Percentiles rank a stretch among this genome's conserved stretches.
Conservation (phyloP, 2,797 vertebrate genomes). For the Melanogrammus aeglefinus region DNA sequence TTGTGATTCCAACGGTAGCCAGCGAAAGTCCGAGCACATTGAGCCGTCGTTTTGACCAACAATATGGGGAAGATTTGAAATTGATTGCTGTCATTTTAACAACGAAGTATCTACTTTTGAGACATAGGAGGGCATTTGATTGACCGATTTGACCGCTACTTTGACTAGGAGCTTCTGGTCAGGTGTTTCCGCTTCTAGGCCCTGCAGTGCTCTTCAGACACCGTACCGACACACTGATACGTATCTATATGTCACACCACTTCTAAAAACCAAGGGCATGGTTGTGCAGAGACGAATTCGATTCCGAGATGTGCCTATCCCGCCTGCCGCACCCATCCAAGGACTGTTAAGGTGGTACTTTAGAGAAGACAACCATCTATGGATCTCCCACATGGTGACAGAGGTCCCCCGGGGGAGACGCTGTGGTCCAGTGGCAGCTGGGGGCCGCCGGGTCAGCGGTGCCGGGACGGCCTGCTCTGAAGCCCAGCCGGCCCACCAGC, state of each 20-base stretch:
- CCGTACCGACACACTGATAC: neutral
- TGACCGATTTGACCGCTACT: too few relatives aligned
- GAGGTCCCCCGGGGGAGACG: neutral
- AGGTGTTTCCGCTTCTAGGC: neutral
- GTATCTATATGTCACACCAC: neutral
- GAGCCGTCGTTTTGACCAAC: neutral
- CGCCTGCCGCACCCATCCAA: too few relatives aligned
- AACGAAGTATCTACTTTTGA: too few relatives aligned
- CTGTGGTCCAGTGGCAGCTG: neutral
- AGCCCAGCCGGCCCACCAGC: conserved; percentile 38
- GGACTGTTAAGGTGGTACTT: too few relatives aligned
- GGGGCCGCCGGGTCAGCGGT: neutral
- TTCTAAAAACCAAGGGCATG: neutral
- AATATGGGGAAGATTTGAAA: too few relatives aligned
- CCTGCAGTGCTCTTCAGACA: neutral
- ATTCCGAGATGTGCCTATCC: too few relatives aligned
- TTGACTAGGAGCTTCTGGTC: too few relatives aligned
- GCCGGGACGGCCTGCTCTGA: neutral
- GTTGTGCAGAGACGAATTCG: neutral
- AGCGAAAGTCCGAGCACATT: neutral
- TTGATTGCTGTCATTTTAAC: too few relatives aligned
- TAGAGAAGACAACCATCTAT: neutral
- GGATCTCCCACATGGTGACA: neutral
- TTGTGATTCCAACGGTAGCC: neutral
- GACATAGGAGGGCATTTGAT: too few relatives aligned